A percentile compares a stretch with the other conserved stretches of the same genome.
Conservation (phyloP, 2,888 invertebrate species). For the Cerceris ruficornis region DNA sequence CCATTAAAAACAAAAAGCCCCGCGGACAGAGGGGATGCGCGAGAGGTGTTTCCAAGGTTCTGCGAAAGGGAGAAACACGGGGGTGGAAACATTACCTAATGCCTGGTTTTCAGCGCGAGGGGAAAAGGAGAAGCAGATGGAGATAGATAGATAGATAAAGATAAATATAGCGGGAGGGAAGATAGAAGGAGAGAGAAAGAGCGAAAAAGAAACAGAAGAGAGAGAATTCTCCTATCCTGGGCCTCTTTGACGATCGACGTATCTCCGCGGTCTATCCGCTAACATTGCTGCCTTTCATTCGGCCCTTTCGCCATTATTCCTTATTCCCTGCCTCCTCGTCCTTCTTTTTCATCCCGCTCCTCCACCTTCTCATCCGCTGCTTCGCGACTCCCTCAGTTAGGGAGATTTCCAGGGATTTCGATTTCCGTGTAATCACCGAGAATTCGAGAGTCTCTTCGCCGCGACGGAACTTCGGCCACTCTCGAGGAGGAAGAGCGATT, state of each 20-base stretch:
- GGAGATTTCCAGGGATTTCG: conserved; percentile 46
- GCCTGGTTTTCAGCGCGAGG: conserved; percentile 51
- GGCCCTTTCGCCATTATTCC: too few relatives aligned
- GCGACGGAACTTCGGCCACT: conserved; percentile 7
- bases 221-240: too few relatives aligned
- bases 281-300: too few relatives aligned
- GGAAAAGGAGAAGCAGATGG: neutral
- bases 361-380: conserved; percentile 16
- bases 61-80: conserved; percentile 16
- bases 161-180: too few relatives aligned
- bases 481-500: neutral
- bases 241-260: too few relatives aligned
- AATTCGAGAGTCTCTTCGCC: conserved; percentile 27
- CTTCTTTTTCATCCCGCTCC: conserved; percentile 26
- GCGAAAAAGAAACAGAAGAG: too few relatives aligned
- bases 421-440: conserved; percentile 58
- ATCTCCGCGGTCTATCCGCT: too few relatives aligned
- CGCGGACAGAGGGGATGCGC: neutral
- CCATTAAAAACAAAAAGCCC: conserved; percentile 52
- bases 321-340: neutral
- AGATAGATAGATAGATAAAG: too few relatives aligned
- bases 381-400: conserved; percentile 32
- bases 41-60: conserved; percentile 33
- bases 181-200: too few relatives aligned
- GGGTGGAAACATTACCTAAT: conserved; percentile 58